These are phyloP conservation scores for Damaliscus lunatus DNA, from an alignment of 2,113 vertebrate genomes.

Conservation along the genomic window DNA sequence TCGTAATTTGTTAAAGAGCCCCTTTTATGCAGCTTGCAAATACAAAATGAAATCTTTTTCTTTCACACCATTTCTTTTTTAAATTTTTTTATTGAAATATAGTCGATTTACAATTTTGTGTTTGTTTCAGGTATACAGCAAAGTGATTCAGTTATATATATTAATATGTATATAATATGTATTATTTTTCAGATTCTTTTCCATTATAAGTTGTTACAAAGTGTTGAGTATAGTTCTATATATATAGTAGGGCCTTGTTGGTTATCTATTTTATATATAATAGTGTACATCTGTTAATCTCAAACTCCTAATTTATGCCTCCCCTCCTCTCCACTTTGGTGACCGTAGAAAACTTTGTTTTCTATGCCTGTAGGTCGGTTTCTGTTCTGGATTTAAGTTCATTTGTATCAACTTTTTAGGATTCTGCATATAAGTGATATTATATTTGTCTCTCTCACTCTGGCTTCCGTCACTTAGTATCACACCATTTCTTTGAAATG, in stretches of 20 bases:
- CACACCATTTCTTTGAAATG: neutral
- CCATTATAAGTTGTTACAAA: neutral
- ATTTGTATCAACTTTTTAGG: neutral
- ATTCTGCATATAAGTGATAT: neutral
- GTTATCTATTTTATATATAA: neutral
- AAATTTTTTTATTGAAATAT: neutral
- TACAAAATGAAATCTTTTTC: constrained; percentile 34
- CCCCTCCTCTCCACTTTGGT: neutral
- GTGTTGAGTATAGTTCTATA: neutral
- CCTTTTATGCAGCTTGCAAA: neutral
- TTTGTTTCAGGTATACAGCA: neutral
- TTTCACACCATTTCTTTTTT: neutral
- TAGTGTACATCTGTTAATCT: neutral
- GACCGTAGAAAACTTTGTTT: neutral
- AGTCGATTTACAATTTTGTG: neutral
- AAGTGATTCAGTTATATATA: neutral
- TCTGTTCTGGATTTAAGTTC: neutral
- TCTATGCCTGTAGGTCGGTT: neutral
- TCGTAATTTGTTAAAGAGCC: neutral
- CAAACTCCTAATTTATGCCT: neutral
- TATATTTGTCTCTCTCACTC: neutral
- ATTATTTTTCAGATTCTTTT: neutral
- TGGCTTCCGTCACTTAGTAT: neutral
- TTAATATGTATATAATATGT: neutral
- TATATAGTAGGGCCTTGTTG: neutral